Percentiles rank a stretch among this genome's conserved stretches.
Conservation (phyloP, 2,888 invertebrate genomes). For the Auanema sp. region DNA sequence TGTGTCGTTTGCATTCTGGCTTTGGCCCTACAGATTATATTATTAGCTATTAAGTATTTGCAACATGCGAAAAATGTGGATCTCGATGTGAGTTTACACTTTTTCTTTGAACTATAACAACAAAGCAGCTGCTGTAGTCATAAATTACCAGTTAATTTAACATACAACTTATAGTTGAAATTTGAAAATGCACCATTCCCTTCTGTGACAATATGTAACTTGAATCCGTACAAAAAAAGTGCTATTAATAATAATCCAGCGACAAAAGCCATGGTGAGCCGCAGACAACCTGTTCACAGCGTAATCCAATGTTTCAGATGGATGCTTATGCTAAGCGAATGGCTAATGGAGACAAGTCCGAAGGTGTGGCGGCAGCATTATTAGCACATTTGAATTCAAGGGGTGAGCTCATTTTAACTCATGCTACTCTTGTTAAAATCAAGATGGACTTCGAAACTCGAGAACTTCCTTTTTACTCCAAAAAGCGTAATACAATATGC, state of each 20-base stretch:
- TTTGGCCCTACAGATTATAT: conserved; percentile 51
- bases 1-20: conserved; percentile 50
- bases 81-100: conserved; percentile 53
- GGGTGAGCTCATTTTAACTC: conserved; percentile 18
- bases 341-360: conserved; percentile 46
- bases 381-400: conserved; percentile 23
- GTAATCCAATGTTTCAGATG: conserved; percentile 40
- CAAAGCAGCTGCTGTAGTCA: not conserved
- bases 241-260: conserved; percentile 53
- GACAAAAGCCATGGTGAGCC: conserved; percentile 54
- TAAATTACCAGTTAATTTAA: not conserved
- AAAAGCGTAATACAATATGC: no score
- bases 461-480: no score
- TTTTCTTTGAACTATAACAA: conserved; percentile 1
- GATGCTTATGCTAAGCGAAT: conserved; percentile 53
- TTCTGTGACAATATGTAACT: conserved; percentile 61
- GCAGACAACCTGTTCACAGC: no score
- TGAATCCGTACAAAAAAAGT: conserved; percentile 63
- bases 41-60: conserved; percentile 52
- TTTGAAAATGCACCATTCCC: conserved; percentile 64
- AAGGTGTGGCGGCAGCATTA: conserved; percentile 51
- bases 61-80: conserved; percentile 61
- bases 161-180: conserved; percentile 56
- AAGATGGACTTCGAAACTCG: not conserved
- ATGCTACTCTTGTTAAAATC: not conserved